Percentiles rank a stretch among this genome's conserved stretches.
Evolutionary conservation across 2,797 vertebrate species (phyloP).

Genomic region (Morus bassanus): DNA sequence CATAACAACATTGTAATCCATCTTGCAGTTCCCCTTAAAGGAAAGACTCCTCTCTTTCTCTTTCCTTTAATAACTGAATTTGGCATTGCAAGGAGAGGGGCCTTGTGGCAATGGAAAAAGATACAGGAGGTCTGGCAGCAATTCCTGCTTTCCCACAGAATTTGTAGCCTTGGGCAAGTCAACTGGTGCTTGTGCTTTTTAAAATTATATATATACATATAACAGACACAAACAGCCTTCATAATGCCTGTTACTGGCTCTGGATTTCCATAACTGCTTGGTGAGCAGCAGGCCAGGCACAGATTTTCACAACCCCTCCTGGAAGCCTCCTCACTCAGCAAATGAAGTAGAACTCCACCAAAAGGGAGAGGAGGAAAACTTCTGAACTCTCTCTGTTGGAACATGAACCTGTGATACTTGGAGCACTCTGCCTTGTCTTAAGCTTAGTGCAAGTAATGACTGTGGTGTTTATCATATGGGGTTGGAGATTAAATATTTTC

Average conservation of each 20-base stretch:
- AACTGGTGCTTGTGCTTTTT: background rate
- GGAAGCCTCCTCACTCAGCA: background rate
- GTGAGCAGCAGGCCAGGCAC: background rate
- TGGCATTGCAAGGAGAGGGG: background rate
- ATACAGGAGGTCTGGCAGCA: background rate
- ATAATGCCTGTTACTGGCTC: background rate
- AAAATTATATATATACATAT: too few species aligned
- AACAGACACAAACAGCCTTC: background rate
- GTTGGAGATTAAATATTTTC: conserved; percentile 15
- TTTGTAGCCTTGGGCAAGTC: background rate
- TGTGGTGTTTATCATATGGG: background rate
- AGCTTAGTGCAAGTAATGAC: background rate
- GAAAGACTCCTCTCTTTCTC: background rate
- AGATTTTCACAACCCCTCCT: background rate
- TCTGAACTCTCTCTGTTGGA: background rate
- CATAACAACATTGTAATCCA: background rate
- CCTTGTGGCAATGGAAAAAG: background rate
- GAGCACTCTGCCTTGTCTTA: background rate
- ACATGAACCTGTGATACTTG: background rate
- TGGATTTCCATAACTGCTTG: background rate
- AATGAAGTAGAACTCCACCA: background rate
- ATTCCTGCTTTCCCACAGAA: background rate
- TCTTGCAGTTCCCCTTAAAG: background rate
- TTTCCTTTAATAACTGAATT: background rate
- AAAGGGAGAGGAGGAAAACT: background rate